Conservation (phyloP, 2,888 invertebrate genomes). For the Leucania comma region DNA sequence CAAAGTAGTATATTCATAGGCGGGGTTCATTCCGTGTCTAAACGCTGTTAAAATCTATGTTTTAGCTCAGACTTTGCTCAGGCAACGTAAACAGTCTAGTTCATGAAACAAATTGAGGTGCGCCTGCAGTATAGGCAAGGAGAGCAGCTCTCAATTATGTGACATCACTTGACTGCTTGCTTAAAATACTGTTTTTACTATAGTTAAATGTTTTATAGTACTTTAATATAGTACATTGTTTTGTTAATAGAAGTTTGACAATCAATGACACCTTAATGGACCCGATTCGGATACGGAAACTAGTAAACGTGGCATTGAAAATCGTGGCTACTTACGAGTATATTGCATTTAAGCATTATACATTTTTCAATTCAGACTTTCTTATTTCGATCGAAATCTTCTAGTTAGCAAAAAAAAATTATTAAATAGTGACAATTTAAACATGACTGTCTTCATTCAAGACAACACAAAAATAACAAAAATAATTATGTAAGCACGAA, state of each 20-base stretch:
- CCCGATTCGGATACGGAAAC: too few species aligned
- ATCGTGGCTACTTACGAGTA: background rate
- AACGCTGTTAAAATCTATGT: slow-evolving; percentile 63
- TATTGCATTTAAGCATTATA: background rate
- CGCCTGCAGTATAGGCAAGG: slow-evolving; percentile 45
- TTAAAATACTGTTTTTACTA: background rate
- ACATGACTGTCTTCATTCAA: too few species aligned
- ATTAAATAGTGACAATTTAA: background rate
- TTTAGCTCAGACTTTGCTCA: slow-evolving; percentile 61
- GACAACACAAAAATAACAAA: too few species aligned
- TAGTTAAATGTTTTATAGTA: too few species aligned
- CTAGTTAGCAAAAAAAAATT: background rate
- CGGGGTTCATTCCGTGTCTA: slow-evolving; percentile 58
- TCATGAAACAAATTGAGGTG: slow-evolving; percentile 49
- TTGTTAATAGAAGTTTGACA: too few species aligned
- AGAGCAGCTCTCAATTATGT: slow-evolving; percentile 23
- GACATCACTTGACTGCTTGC: background rate
- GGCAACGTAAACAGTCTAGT: slow-evolving; percentile 47
- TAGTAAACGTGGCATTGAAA: too few species aligned
- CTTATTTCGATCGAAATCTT: background rate
- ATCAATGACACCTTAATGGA: too few species aligned
- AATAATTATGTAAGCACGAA: too few species aligned
- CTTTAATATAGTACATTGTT: too few species aligned
- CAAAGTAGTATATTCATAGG: slow-evolving; percentile 51
- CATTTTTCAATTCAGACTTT: background rate